A percentile compares a stretch with the other conserved stretches of the same genome.
Conservation (phyloP, 2,888 invertebrate genomes). For the Phania funesta region DNA sequence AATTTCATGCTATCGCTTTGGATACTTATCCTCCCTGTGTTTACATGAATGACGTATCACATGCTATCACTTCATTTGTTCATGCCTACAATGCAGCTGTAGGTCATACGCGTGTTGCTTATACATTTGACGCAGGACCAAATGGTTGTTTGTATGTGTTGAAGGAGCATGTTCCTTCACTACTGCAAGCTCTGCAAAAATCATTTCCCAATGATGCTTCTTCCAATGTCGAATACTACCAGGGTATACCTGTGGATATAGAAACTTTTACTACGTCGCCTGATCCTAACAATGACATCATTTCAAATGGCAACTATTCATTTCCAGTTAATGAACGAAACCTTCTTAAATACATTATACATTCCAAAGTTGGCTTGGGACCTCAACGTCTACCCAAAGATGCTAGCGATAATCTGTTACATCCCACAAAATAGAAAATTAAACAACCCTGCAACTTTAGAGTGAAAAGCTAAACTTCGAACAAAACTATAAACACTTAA, state of each 20-base stretch:
- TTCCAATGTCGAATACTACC: conserved; percentile 81
- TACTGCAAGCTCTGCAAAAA: conserved; percentile 85
- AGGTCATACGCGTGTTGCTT: conserved; percentile 89
- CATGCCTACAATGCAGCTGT: conserved; percentile 89
- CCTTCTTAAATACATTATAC: conserved; percentile 89
- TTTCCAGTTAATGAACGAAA: conserved; percentile 78
- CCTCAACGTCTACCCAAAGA: conserved; percentile 82
- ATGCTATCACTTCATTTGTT: conserved; percentile 88
- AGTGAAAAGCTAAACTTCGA: conserved; percentile 56
- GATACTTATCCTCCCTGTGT: conserved; percentile 96
- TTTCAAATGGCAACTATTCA: conserved; percentile 61
- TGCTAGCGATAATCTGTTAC: conserved; percentile 82
- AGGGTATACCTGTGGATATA: conserved; percentile 81
- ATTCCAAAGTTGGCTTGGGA: conserved; percentile 91
- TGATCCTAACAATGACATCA: conserved; percentile 9
- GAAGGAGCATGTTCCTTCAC: conserved; percentile 86
- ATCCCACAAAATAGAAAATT: conserved; percentile 61
- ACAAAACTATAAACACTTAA: conserved; percentile 61
- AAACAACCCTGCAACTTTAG: conserved; percentile 34
- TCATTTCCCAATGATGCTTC: conserved; percentile 85
- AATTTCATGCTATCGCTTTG: conserved; percentile 95
- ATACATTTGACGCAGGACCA: conserved; percentile 99
- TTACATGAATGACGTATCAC: conserved; percentile 95
- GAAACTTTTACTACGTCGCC: conserved; percentile 28
- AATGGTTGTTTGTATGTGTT: conserved; percentile 95